Evolutionary conservation across 2,113 vertebrate species (phyloP).

Genomic region (Lepus europaeus): DNA sequence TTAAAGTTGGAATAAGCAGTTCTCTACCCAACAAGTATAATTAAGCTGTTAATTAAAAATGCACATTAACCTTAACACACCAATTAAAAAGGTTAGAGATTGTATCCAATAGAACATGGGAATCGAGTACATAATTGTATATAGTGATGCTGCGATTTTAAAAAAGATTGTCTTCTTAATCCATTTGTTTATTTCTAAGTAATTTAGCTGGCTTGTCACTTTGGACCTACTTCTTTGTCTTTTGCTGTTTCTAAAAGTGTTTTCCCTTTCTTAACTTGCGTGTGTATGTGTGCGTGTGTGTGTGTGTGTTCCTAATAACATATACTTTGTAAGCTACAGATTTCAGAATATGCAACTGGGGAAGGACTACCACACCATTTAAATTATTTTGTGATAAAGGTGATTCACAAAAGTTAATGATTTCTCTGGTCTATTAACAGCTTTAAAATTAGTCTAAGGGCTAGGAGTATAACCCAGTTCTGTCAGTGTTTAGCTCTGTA

Average conservation of each 20-base stretch:
- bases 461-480: too few species aligned
- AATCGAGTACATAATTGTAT: slow-evolving; percentile 33
- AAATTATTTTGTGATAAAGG: too few species aligned
- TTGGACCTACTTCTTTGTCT: neutral
- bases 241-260: slow-evolving; percentile 24
- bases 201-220: neutral
- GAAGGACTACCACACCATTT: too few species aligned
- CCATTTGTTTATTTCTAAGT: neutral
- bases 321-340: too few species aligned
- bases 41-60: slow-evolving; percentile 59
- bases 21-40: slow-evolving; percentile 59
- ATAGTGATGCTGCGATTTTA: neutral
- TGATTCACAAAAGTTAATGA: too few species aligned
- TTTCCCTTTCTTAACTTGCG: neutral
- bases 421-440: too few species aligned
- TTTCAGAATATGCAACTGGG: too few species aligned
- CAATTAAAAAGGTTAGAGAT: slow-evolving; percentile 23
- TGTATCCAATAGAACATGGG: neutral
- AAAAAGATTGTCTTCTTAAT: neutral
- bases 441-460: too few species aligned
- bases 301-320: too few species aligned
- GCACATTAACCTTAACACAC: neutral
- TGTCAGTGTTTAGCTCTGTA: too few species aligned
- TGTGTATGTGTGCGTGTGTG: too few species aligned
- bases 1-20: slow-evolving; percentile 49